phyloP scores from a whole-genome alignment of 2,113 vertebrate genomes.

The Gymnobelideus leadbeateri region DNA sequence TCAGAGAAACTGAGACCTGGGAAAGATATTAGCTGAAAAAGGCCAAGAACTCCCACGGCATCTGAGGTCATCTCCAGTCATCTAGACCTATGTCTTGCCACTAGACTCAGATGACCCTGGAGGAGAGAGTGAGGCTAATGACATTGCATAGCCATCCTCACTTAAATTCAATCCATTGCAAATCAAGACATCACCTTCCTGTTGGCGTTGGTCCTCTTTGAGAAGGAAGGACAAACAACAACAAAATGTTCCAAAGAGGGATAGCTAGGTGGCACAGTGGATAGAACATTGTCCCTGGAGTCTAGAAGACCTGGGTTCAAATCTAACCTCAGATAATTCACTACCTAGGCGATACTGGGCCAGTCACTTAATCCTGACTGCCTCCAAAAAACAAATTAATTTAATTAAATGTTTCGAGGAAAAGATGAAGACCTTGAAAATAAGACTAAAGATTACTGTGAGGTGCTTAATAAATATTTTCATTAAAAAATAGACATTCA shows the following conservation, averaged over 20 bases:
- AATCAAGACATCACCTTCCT: not conserved
- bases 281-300: not conserved
- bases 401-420: not conserved
- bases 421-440: not conserved
- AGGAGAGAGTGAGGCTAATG: not conserved
- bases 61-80: no score
- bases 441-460: not conserved
- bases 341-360: not conserved
- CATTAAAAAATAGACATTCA: not conserved
- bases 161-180: not conserved
- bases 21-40: no score
- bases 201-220: not conserved
- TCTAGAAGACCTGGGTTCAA: not conserved
- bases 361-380: not conserved
- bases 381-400: not conserved
- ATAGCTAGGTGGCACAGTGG: not conserved
- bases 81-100: no score
- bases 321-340: not conserved
- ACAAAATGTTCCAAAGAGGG: not conserved
- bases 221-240: not conserved
- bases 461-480: not conserved
- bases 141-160: not conserved
- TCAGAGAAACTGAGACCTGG: not conserved
- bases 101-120: no score
- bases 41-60: no score